A percentile compares a stretch with the other conserved stretches of the same genome.
Evolutionary conservation across 2,797 vertebrate genomes (phyloP).

Genomic region (Pantherophis alleghaniensis): DNA sequence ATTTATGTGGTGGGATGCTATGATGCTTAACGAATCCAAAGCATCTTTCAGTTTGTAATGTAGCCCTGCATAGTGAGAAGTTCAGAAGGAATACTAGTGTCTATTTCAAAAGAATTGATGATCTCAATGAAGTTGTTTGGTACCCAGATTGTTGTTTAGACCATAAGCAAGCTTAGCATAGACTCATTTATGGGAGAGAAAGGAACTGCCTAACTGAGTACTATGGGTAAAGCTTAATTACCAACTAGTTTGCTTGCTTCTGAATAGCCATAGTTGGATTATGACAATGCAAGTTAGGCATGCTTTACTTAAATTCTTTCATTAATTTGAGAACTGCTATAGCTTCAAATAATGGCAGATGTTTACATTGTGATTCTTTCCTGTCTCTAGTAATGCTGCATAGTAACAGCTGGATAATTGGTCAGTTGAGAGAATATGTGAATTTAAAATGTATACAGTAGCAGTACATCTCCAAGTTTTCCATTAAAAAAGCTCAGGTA

Average conservation of each 20-base stretch:
- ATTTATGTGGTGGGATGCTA: not conserved
- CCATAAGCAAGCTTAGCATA: not conserved
- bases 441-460: not conserved
- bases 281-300: not conserved
- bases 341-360: not conserved
- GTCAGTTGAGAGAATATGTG: not conserved
- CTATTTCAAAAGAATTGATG: not conserved
- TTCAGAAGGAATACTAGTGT: not conserved
- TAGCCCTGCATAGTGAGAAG: not conserved
- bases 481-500: not conserved
- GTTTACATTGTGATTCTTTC: conserved; percentile 8
- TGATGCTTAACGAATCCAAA: not conserved
- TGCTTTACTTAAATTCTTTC: not conserved
- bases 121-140: not conserved
- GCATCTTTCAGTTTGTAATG: not conserved
- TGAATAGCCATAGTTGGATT: not conserved
- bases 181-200: not conserved
- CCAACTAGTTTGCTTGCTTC: not conserved
- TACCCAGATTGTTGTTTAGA: not conserved
- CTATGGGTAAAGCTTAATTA: not conserved
- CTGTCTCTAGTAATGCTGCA: conserved; percentile 9
- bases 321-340: not conserved
- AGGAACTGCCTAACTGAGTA: no score
- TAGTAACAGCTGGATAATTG: not conserved
- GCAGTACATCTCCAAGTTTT: not conserved